Percentiles rank a stretch among this genome's conserved stretches.
These are phyloP conservation scores for Mythimna impura DNA, from an alignment of 2,888 invertebrate genomes.

Conservation along the genomic window DNA sequence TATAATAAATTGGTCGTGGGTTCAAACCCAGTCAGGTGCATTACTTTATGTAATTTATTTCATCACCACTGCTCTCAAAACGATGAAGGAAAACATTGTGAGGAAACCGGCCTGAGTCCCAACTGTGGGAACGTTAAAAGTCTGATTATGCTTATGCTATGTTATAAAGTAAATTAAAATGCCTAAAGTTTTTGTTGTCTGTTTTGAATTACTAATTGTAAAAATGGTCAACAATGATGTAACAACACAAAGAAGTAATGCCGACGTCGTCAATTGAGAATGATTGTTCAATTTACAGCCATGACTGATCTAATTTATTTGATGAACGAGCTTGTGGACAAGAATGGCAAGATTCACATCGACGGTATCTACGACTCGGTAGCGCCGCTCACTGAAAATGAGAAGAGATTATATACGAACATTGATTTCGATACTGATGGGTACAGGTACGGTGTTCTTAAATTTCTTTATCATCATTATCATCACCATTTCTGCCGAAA, in stretches of 20 bases:
- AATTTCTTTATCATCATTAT: background rate
- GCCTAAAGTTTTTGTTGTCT: slow-evolving; percentile 8
- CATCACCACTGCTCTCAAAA: too few species aligned
- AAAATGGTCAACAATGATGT: slow-evolving; percentile 16
- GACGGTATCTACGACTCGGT: slow-evolving; percentile 96
- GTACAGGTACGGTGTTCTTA: slow-evolving; percentile 90
- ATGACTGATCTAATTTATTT: slow-evolving; percentile 97
- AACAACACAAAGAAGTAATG: slow-evolving; percentile 6
- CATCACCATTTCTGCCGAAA: too few species aligned
- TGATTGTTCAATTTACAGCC: slow-evolving; percentile 86
- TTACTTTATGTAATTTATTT: too few species aligned
- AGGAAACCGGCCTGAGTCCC: too few species aligned
- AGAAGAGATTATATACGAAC: slow-evolving; percentile 93
- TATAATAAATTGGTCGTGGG: background rate
- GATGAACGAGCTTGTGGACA: slow-evolving; percentile 95
- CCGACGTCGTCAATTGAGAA: slow-evolving; percentile 40
- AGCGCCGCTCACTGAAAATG: slow-evolving; percentile 92
- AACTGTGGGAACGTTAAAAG: too few species aligned
- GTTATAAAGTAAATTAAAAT: slow-evolving; percentile 6
- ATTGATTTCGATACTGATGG: slow-evolving; percentile 96
- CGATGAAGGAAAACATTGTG: too few species aligned
- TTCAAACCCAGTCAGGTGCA: too few species aligned
- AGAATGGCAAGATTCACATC: slow-evolving; percentile 96
- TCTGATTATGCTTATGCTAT: too few species aligned
- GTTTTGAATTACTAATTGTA: slow-evolving; percentile 9